Evolutionary conservation across 1,140 invertebrate species (phyloP).

Genomic region (Ceratoteleas bidentatus): DNA sequence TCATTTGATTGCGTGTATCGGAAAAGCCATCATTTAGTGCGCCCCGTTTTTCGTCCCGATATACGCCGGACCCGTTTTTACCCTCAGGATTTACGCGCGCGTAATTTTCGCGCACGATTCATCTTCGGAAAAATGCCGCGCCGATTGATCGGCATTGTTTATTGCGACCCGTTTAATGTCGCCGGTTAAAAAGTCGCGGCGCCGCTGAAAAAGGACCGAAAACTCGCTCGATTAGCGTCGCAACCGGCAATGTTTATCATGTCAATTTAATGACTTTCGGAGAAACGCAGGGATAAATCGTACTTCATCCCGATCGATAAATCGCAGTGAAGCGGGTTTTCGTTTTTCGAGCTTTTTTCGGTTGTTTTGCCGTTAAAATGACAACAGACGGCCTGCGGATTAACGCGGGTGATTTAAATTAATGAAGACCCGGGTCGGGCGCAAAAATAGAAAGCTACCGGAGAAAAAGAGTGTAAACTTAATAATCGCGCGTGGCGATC

Average conservation of each 20-base stretch:
- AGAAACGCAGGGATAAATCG: slow-evolving; percentile 12
- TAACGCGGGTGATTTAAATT: slow-evolving; percentile 45
- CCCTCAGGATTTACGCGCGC: slow-evolving; percentile 24
- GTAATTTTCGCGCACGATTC: slow-evolving; percentile 16
- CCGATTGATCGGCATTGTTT: no score
- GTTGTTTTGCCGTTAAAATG: slow-evolving; percentile 3
- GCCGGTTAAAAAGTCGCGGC: no score
- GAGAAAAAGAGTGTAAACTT: slow-evolving; percentile 52
- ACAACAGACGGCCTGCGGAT: slow-evolving; percentile 1
- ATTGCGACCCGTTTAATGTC: no score
- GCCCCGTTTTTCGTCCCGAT: slow-evolving; percentile 10
- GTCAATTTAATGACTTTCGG: neutral
- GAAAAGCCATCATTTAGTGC: slow-evolving; percentile 44
- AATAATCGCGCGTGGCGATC: slow-evolving; percentile 45
- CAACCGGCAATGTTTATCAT: no score
- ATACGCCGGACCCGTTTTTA: slow-evolving; percentile 19
- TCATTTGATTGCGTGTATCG: slow-evolving; percentile 48
- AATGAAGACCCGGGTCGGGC: slow-evolving; percentile 40
- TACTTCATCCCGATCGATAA: slow-evolving; percentile 7
- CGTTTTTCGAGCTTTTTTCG: no score
- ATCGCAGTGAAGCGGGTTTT: slow-evolving; percentile 4
- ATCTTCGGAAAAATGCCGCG: no score
- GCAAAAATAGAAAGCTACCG: slow-evolving; percentile 39
- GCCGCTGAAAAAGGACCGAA: no score
- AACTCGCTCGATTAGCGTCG: no score